phyloP scores from a whole-genome alignment of 1,140 invertebrate genomes.

The Rhysida immarginata region DNA sequence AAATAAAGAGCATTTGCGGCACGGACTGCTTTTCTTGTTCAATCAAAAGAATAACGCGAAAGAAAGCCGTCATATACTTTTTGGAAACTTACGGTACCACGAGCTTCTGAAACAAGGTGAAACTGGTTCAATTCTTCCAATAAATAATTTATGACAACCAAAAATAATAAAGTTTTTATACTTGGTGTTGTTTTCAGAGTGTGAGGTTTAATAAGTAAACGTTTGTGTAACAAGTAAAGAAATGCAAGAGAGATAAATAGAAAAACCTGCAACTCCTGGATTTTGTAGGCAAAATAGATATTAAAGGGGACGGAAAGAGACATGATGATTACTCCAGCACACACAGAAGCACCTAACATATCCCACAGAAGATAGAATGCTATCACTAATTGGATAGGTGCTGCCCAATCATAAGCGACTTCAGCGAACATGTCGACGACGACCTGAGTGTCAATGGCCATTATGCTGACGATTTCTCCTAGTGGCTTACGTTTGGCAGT shows the following conservation, averaged over 20 bases:
- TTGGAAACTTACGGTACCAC: too few species aligned
- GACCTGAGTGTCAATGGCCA: slow-evolving; percentile 70
- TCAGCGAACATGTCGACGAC: slow-evolving; percentile 78
- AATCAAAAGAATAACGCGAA: too few species aligned
- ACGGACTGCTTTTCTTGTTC: too few species aligned
- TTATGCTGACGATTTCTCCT: slow-evolving; percentile 82
- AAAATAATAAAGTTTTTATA: background rate
- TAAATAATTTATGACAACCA: slow-evolving; percentile 2
- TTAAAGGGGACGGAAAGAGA: slow-evolving; percentile 80
- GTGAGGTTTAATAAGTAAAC: slow-evolving; percentile 10
- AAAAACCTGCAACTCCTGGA: slow-evolving; percentile 43
- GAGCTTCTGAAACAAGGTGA: too few species aligned
- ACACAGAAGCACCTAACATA: slow-evolving; percentile 46
- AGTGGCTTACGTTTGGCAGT: slow-evolving; percentile 39
- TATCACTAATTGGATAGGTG: slow-evolving; percentile 74
- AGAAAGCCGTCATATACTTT: too few species aligned
- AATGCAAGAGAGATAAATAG: background rate
- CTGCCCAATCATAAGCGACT: slow-evolving; percentile 38
- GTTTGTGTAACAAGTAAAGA: background rate
- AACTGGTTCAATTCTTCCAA: too few species aligned
- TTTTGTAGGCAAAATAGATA: slow-evolving; percentile 66
- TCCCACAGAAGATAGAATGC: slow-evolving; percentile 81
- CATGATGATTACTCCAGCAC: slow-evolving; percentile 83
- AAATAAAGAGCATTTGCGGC: too few species aligned
- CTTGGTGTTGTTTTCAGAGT: slow-evolving; percentile 6